Evolutionary conservation across 2,888 invertebrate species (phyloP), one percentile per base, ranked within the genome.

Genomic region (Lasioglossum pauxillum): DNA sequence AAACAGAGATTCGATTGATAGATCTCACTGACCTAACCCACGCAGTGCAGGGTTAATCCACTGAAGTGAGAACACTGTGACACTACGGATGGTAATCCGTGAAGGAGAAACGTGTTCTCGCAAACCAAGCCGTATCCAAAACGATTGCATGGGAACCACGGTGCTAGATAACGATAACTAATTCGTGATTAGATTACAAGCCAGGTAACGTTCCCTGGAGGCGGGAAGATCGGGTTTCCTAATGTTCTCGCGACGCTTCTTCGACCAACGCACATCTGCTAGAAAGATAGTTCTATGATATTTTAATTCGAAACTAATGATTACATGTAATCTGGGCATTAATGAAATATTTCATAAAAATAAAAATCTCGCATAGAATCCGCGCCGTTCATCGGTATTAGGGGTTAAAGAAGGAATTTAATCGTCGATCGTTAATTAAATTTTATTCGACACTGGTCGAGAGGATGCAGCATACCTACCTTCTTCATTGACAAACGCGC

Each of bases 401-500:
- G 3, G n/a, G 23, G 10, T 53, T n/a, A n/a, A n/a, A 53, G 53
- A 3, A 53, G 53, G 19, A 53, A 53, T 53, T 53, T 53, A n/a
- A 53, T 53, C n/a, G 10, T 53, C 31, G 19, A 8, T 19, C 7
- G 27, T 31, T 31, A 2, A 16, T 64, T 31, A 16, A 5, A 31
- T 64, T 64, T 64, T 5, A 31, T 7, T 16, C 27, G 16, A 64
- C 64, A 64, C 5, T 0, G 31, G 73, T 80, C 84, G 87, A 79
- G 80, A 77, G 60, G 73, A 72, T 78, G 73, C 60, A 67, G 31
- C 46, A 7, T 35, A 75, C 38, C 75, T 35, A 75, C 38, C 75
- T 84, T 88, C 77, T 87, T 71, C 78, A 82, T 87, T 80, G 67
- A 44, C 69, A 87, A 79, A 81, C 76, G 75, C 73, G 78, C 31